Conservation (phyloP, 2,888 invertebrate genomes). For the Gryllus longicercus region DNA sequence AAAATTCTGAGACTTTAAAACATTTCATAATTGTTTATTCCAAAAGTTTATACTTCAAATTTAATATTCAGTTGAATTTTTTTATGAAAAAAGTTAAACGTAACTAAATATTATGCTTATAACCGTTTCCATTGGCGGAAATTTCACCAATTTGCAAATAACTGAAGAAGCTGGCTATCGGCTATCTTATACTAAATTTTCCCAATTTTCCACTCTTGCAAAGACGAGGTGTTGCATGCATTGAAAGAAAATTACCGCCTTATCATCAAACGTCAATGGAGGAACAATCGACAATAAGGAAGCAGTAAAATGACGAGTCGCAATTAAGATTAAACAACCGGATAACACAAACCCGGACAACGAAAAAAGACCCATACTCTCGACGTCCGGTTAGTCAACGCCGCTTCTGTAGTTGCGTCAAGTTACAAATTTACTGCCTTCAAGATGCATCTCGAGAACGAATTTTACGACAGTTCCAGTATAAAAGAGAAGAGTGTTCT, state of each 20-base stretch:
- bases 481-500: background rate
- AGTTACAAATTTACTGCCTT: background rate
- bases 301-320: background rate
- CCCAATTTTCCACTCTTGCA: too few relatives aligned
- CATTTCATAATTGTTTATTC: too few relatives aligned
- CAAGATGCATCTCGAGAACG: background rate
- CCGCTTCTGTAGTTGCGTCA: background rate
- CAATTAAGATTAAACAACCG: conserved; percentile 1
- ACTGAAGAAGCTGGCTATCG: too few relatives aligned
- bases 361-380: background rate
- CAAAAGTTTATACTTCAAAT: too few relatives aligned
- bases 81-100: too few relatives aligned
- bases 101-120: too few relatives aligned
- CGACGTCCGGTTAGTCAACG: background rate
- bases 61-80: too few relatives aligned
- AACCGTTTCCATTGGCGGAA: too few relatives aligned
- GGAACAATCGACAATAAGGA: conserved; percentile 1
- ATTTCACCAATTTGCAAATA: too few relatives aligned
- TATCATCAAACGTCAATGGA: background rate
- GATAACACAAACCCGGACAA: background rate
- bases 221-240: background rate
- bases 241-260: background rate
- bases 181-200: too few relatives aligned
- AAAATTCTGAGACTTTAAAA: too few relatives aligned
- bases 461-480: background rate